phyloP scores from a whole-genome alignment of 1,140 invertebrate genomes.

The Metopolophium dirhodum region DNA sequence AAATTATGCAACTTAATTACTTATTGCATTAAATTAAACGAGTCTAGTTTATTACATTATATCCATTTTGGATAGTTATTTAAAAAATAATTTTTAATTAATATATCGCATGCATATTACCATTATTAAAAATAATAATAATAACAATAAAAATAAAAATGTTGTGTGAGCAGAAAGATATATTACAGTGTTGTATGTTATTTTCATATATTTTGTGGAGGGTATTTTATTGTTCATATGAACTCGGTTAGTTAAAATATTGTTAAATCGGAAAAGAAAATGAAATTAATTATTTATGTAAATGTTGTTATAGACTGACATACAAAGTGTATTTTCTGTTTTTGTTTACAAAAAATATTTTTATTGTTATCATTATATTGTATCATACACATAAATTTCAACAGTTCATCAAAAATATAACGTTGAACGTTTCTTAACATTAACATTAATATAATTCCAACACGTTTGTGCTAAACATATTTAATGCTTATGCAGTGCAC shows the following conservation, averaged over 20 bases:
- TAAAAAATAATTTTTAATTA: conserved; percentile 3
- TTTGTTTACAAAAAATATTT: neutral
- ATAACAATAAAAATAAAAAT: too few relatives aligned
- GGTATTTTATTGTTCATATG: neutral
- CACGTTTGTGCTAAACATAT: neutral
- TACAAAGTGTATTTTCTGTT: neutral
- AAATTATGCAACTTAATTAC: neutral
- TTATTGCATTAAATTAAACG: conserved; percentile 5
- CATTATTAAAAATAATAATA: neutral
- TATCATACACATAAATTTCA: neutral
- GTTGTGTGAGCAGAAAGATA: neutral
- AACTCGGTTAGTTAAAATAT: neutral
- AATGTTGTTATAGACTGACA: neutral
- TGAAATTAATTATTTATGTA: neutral
- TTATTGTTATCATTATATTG: neutral
- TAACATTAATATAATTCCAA: too few relatives aligned
- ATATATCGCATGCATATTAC: neutral
- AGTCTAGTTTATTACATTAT: neutral
- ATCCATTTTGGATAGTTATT: neutral
- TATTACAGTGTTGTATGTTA: neutral
- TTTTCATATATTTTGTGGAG: neutral
- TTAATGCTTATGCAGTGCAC: neutral
- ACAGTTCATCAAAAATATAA: neutral
- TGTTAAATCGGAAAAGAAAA: neutral
- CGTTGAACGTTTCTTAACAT: neutral